phyloP scores from a whole-genome alignment of 1,140 invertebrate genomes.

The Drosophila ogumai region DNA sequence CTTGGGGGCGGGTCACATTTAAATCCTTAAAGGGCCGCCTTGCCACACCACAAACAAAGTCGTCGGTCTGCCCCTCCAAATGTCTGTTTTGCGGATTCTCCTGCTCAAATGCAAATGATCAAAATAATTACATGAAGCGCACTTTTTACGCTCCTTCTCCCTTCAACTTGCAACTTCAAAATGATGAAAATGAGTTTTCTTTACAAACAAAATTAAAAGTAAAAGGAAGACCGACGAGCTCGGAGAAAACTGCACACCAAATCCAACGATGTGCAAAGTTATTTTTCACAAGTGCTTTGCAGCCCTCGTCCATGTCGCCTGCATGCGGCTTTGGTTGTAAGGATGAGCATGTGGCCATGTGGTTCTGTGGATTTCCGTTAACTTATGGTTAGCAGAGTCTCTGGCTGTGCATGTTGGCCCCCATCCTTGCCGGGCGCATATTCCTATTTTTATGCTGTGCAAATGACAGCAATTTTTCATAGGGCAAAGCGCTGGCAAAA shows the following conservation, averaged over 20 bases:
- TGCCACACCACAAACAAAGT: slow-evolving; percentile 49
- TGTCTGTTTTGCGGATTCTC: slow-evolving; percentile 43
- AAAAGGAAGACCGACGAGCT: slow-evolving; percentile 34
- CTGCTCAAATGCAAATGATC: slow-evolving; percentile 76
- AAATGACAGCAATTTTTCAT: slow-evolving; percentile 84
- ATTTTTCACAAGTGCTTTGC: slow-evolving; percentile 83
- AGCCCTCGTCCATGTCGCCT: slow-evolving; percentile 66
- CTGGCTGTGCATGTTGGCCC: slow-evolving; percentile 33
- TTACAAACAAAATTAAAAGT: slow-evolving; percentile 84
- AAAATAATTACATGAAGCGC: slow-evolving; percentile 82
- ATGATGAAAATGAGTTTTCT: slow-evolving; percentile 84
- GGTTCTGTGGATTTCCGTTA: slow-evolving; percentile 80
- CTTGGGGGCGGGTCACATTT: slow-evolving; percentile 16
- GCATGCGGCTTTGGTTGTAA: slow-evolving; percentile 62
- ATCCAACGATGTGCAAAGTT: slow-evolving; percentile 83
- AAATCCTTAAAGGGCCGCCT: slow-evolving; percentile 40
- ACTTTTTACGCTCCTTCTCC: slow-evolving; percentile 43
- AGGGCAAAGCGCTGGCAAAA: slow-evolving; percentile 74
- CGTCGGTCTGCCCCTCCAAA: slow-evolving; percentile 29
- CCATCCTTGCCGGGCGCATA: slow-evolving; percentile 26
- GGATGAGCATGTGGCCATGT: slow-evolving; percentile 75
- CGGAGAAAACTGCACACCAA: slow-evolving; percentile 76
- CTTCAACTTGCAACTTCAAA: slow-evolving; percentile 77
- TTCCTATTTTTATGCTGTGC: slow-evolving; percentile 83
- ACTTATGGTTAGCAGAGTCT: slow-evolving; percentile 75